Evolutionary conservation across 2,888 invertebrate genomes (phyloP), one percentile per base, ranked within the genome.

Genomic region (Drosophila neutralis): DNA sequence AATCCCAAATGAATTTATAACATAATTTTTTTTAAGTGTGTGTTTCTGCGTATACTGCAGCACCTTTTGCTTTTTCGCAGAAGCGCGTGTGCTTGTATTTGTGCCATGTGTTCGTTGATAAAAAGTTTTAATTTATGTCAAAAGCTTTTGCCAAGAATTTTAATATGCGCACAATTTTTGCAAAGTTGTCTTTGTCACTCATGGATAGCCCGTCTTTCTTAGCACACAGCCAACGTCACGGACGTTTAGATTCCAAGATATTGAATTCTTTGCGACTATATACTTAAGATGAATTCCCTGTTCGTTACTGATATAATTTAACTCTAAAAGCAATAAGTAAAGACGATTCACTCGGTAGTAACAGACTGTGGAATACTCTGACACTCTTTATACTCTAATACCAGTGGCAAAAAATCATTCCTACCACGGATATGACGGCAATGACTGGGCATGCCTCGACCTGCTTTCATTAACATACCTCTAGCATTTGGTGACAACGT

Each of bases 41-140:
- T 38, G 35, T 24, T 29, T 24, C 29, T 35, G 11, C n/a, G 24
- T 33, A 38, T 21, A 45, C 1, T 33, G 51, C 21, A 31, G 29
- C 57, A 74, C 61, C 71, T 70, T 76, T 62, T 61, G 27, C 49
- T 27, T 42, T 63, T 52, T 18, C 8, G 15, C 35, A 54, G 60
- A 49, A 21, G 31, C 33, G 36, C 61, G 52, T 48, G 53, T 59
- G 42, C n/a, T 24, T 64, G 49, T 45, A 36, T 59, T 33, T 66
- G 60, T 57, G 40, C 42, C 57, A 42, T 64, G 66, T 69, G 57
- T 78, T 76, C 78, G 76, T 82, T 81, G 76, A 82, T 74, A 87
- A 91, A 80, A 92, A 92, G 87, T 92, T 92, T 92, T 92, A 92
- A 92, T 92, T 92, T 92, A 92, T 92, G 92, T 91, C 89, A 90